These are phyloP conservation scores for Camponotus pennsylvanicus DNA, from an alignment of 1,140 invertebrate genomes.

Conservation along the genomic window DNA sequence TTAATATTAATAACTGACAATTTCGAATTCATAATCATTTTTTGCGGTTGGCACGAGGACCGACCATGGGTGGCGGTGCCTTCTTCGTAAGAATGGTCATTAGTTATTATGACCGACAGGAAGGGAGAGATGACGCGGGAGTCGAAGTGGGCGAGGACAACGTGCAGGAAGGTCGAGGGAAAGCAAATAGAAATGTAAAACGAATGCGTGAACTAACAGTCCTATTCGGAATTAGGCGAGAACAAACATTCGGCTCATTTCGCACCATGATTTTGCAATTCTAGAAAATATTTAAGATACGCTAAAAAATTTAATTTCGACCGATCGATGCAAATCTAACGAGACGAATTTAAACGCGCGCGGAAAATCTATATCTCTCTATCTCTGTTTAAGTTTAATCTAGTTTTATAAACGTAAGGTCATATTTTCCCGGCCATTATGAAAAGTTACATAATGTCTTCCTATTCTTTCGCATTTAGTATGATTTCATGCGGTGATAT, in stretches of 20 bases:
- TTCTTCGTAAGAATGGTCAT: slow-evolving; percentile 75
- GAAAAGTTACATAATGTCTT: slow-evolving; percentile 19
- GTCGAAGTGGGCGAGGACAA: slow-evolving; percentile 63
- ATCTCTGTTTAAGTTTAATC: not conserved
- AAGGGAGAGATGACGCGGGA: slow-evolving; percentile 57
- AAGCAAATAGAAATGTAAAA: slow-evolving; percentile 69
- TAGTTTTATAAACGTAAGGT: not conserved
- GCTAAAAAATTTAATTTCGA: not conserved
- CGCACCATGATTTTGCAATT: slow-evolving; percentile 30
- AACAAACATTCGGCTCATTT: slow-evolving; percentile 68
- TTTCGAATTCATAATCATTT: slow-evolving; percentile 77
- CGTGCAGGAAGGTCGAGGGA: slow-evolving; percentile 54
- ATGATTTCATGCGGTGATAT: slow-evolving; percentile 36
- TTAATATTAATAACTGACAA: slow-evolving; percentile 68
- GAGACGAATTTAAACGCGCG: not conserved
- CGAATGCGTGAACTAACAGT: slow-evolving; percentile 61
- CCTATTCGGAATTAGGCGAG: slow-evolving; percentile 69
- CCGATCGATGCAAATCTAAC: not conserved
- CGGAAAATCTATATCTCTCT: not conserved
- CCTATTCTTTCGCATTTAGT: not conserved
- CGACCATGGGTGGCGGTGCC: slow-evolving; percentile 74
- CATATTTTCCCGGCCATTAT: not conserved
- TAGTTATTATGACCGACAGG: slow-evolving; percentile 77
- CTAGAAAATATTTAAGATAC: not conserved
- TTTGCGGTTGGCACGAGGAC: slow-evolving; percentile 72